These are phyloP conservation scores for Strix uralensis DNA, from an alignment of 2,113 vertebrate species.

Conservation along the genomic window DNA sequence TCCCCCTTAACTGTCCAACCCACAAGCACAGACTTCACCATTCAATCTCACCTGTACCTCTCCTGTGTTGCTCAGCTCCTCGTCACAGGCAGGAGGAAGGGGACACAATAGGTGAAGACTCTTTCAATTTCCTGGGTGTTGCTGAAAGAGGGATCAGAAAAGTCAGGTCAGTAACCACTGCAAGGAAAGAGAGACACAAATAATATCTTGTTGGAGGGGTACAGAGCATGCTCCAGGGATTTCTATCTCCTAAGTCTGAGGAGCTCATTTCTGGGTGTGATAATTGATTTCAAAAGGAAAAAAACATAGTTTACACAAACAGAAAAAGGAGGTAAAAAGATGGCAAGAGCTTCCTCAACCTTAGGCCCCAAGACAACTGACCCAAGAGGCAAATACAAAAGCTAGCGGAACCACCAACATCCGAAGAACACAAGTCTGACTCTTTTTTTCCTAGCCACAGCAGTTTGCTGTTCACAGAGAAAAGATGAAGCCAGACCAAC, in stretches of 20 bases:
- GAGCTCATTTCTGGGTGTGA: not conserved
- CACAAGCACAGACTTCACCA: fast-evolving
- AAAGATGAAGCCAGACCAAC: fast-evolving
- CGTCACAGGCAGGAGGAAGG: fast-evolving
- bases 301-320: fast-evolving
- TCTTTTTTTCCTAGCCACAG: not conserved
- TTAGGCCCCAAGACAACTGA: not conserved
- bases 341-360: fast-evolving
- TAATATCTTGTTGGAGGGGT: fast-evolving
- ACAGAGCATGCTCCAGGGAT: fast-evolving
- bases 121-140: fast-evolving
- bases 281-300: not conserved
- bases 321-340: not conserved
- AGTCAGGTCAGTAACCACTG: fast-evolving
- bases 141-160: fast-evolving
- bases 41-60: not conserved
- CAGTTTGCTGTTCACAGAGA: not conserved
- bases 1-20: too few relatives aligned
- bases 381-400: not conserved
- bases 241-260: fast-evolving
- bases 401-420: fast-evolving
- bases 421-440: fast-evolving
- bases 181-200: fast-evolving
- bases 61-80: not conserved
- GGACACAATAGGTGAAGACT: fast-evolving